Evolutionary conservation across 2,113 vertebrate species (phyloP).

Genomic region (Brachypodius melanocephalos): DNA sequence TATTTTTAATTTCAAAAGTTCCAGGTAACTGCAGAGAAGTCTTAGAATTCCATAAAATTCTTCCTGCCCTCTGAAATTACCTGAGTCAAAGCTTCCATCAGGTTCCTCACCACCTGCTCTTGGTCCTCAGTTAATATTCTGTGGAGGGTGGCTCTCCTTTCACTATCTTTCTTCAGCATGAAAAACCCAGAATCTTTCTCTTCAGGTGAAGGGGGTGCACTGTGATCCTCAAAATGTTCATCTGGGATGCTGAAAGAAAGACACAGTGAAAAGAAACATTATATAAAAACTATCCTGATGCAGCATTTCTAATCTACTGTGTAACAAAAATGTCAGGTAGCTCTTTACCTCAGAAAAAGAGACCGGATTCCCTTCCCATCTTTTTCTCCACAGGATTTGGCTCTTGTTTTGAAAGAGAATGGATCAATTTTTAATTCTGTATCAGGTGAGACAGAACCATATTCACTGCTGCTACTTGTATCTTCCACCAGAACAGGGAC

Average conservation of each 20-base stretch:
- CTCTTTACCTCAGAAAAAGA: slow-evolving; percentile 88
- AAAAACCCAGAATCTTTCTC: slow-evolving; percentile 97
- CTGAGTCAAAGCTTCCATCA: slow-evolving; percentile 91
- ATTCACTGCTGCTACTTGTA: slow-evolving; percentile 96
- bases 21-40: background rate
- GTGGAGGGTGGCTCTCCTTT: slow-evolving; percentile 92
- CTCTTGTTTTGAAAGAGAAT: slow-evolving; percentile 91
- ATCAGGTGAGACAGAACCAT: slow-evolving; percentile 95
- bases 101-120: slow-evolving; percentile 90
- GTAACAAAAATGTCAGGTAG: background rate
- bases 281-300: background rate
- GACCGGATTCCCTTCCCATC: slow-evolving; percentile 87
- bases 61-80: slow-evolving; percentile 56
- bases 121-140: slow-evolving; percentile 92
- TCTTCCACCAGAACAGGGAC: slow-evolving; percentile 97
- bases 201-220: slow-evolving; percentile 95
- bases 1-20: background rate
- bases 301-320: background rate
- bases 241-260: slow-evolving; percentile 86
- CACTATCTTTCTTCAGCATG: slow-evolving; percentile 95
- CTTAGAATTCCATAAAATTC: background rate
- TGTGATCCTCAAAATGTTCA: slow-evolving; percentile 98
- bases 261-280: background rate
- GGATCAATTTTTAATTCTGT: slow-evolving; percentile 92
- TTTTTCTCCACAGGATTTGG: slow-evolving; percentile 91